Base-by-base conservation (phyloP, 2,113 vertebrate genomes). In the Limnothrissa miodon region DNA sequence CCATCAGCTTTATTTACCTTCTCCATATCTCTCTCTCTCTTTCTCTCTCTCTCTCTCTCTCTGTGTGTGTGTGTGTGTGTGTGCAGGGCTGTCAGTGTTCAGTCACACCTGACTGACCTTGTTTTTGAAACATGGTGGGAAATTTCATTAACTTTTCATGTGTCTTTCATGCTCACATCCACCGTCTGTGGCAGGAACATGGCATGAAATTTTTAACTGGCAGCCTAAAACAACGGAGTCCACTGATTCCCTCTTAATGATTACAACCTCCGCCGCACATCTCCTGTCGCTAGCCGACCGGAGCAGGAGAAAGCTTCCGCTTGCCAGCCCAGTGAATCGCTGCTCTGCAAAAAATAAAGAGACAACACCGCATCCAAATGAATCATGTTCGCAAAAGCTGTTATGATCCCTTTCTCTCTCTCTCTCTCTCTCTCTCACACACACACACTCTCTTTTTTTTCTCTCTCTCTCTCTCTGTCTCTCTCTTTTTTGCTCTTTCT, bases 341-440 rank as follows among this genome's bases (percentile, higher is more conserved):
- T 23, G 51, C 21, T 21, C 51, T 53, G 51, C 51, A 6, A 56
- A 56, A 56, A 56, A 21, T 48, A 48, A 56, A 56, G 59, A 62
- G 7, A 62, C 59, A 62, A 29, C 9, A 62, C n/a, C 9, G 25
- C 59, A 29, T 25, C 59, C 59, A 92, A 88, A 82, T 88, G 83
- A 92, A 89, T 92, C 87, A 89, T 89, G 83, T 85, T 84, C 90
- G 81, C 46, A 80, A 89, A 87, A 85, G 48, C 81, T 85, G 85
- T 83, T 87, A n/a, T 85, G 87, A 87, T 88, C 84, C 85, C 82
- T 81, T n/a, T 62, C 59, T 62, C 59, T 11, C 59, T 62, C n/a
- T 62, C 53, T 29, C n/a, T 66, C 59, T 66, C n/a, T 66, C 56
- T 62, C 59, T 8, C 59, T 29, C 42, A 4, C 42, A 4, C 6